Base-by-base conservation (phyloP, 2,113 vertebrate species). In the Ariopsis seemanni region DNA sequence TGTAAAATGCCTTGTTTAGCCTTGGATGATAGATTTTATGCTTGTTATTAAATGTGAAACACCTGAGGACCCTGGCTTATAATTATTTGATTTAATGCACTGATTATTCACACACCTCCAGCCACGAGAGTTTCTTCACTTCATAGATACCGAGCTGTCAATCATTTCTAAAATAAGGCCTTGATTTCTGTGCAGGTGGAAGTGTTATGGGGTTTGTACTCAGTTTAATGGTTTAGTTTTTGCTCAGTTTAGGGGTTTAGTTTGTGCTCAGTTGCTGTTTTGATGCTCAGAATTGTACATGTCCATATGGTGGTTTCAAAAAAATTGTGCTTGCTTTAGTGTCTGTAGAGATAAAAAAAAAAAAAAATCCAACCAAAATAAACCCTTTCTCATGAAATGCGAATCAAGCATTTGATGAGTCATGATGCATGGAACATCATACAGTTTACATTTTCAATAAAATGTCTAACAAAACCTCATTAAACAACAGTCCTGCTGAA, bases 31-130 rank as follows among this genome's bases (percentile, higher is more conserved):
- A 58, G 55, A 80, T 80, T 80, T 80, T 30, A 58, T 34, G 55
- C 78, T 80, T 58, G 53, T 60, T 58, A 80, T 80, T 80, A 80
- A 58, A 80, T 5, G 78, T 60, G 27, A 60, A 80, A 17, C 17
- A 58, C 78, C 78, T 11, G 7, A 60, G 27, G 78, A 55, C 30
- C 27, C 55, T 34, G 55, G 15, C 15, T 30, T 58, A 80, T 80
- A 80, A 80, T 60, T 30, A 58, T 14, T 27, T 53, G 75, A 78
- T 53, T 78, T 30, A n/a, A 25, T 27, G 50, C 48, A 7, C 78
- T 80, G 78, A 80, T 80, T 80, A 58, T 18, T 58, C 55, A 20
- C 53, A 80, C 27, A 80, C 55, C 27, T 80, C 55, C 0, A 25
- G 55, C 55, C 78, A 80, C 1, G 1, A 30, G 77, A 18, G 53